Percentiles rank a stretch among this genome's conserved stretches.
These are phyloP conservation scores for Enteromius trimaculatus DNA, from an alignment of 2,797 vertebrate genomes.

Conservation along the genomic window DNA sequence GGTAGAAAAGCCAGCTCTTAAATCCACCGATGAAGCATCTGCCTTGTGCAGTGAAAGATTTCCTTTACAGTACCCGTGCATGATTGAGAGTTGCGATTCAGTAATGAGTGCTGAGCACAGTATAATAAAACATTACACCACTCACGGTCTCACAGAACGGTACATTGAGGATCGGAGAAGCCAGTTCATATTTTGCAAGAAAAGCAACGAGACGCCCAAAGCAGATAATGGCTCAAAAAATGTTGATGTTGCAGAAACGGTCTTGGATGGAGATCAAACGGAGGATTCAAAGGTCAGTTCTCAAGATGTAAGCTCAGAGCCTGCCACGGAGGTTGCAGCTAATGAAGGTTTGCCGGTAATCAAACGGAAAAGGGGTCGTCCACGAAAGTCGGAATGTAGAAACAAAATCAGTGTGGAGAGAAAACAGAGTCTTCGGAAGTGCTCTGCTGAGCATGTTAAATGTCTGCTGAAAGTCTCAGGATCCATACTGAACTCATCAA, in stretches of 20 bases:
- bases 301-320: slow-evolving; percentile 65
- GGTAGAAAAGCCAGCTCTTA: slow-evolving; percentile 89
- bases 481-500: slow-evolving; percentile 76
- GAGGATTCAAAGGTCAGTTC: slow-evolving; percentile 57
- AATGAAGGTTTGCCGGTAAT: slow-evolving; percentile 67
- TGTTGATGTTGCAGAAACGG: slow-evolving; percentile 69
- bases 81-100: slow-evolving; percentile 94
- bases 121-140: slow-evolving; percentile 95
- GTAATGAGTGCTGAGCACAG: slow-evolving; percentile 91
- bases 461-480: slow-evolving; percentile 82
- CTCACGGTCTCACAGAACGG: slow-evolving; percentile 92
- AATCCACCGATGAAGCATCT: slow-evolving; percentile 89
- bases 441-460: slow-evolving; percentile 68
- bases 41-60: slow-evolving; percentile 90
- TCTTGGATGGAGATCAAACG: slow-evolving; percentile 63
- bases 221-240: slow-evolving; percentile 69
- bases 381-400: slow-evolving; percentile 74
- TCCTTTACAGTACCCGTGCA: slow-evolving; percentile 93
- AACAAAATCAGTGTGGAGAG: slow-evolving; percentile 74
- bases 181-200: slow-evolving; percentile 94
- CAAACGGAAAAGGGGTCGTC: slow-evolving; percentile 76
- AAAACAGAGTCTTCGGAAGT: slow-evolving; percentile 75
- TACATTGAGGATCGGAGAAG: slow-evolving; percentile 92
- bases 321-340: slow-evolving; percentile 69
- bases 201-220: slow-evolving; percentile 77